Evolutionary conservation across 2,113 vertebrate species (phyloP).

Genomic region (Hepsetus odoe): DNA sequence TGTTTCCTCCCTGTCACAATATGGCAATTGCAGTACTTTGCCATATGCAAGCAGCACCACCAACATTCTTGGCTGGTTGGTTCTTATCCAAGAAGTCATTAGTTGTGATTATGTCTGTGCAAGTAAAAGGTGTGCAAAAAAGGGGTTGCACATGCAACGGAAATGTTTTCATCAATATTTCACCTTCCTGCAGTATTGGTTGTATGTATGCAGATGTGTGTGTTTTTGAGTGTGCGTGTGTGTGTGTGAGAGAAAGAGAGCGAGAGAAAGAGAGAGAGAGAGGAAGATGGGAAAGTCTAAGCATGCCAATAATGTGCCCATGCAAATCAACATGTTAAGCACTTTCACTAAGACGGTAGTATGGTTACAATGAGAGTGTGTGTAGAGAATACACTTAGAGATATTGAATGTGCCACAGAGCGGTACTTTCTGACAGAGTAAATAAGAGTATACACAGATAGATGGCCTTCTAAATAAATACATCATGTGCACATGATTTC

Average conservation of each 20-base stretch:
- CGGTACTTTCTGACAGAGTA: not conserved
- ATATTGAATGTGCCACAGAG: not conserved
- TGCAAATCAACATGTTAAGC: slow-evolving; percentile 30
- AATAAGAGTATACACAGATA: slow-evolving; percentile 15
- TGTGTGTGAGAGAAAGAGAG: not conserved
- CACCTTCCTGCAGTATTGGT: not conserved
- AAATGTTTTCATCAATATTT: not conserved
- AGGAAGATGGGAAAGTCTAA: slow-evolving; percentile 32
- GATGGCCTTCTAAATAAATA: not conserved
- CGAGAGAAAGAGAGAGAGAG: not conserved
- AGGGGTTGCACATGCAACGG: not conserved
- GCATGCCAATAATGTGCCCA: slow-evolving; percentile 28
- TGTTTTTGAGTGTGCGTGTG: not conserved
- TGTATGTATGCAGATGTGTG: not conserved
- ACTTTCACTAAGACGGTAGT: slow-evolving; percentile 26
- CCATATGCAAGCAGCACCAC: too few species aligned
- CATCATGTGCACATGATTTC: not conserved
- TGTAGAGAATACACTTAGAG: not conserved
- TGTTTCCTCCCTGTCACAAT: too few species aligned
- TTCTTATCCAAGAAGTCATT: not conserved
- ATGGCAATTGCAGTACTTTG: too few species aligned
- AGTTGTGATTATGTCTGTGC: not conserved
- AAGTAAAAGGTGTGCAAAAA: not conserved
- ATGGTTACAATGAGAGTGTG: not conserved
- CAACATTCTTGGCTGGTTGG: not conserved